Percentiles rank a stretch among this genome's conserved stretches.
Conservation (phyloP, 2,797 vertebrate species). For the Stomatorhinus walkeri region DNA sequence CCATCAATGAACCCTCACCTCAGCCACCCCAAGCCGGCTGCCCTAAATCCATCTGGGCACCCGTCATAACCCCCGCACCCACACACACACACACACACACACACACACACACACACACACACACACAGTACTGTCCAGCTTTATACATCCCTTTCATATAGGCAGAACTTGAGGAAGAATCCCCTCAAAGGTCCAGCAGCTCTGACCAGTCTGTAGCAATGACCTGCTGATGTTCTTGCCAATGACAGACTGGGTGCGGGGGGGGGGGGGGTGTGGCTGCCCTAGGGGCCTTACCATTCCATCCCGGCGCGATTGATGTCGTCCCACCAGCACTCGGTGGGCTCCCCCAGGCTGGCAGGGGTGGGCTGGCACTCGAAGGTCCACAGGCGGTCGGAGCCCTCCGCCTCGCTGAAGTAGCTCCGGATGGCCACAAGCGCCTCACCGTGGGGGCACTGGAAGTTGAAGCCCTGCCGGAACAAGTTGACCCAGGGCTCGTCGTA, state of each 20-base stretch:
- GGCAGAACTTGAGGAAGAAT: neutral
- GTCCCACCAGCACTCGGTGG: constrained; percentile 97
- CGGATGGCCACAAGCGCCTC: constrained; percentile 79
- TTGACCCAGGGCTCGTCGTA: constrained; percentile 80
- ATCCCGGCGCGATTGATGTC: constrained; percentile 85
- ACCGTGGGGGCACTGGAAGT: constrained; percentile 89
- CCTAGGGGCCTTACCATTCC: constrained; percentile 76
- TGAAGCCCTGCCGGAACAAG: constrained; percentile 84
- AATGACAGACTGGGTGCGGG: neutral
- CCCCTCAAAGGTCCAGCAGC: neutral
- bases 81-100: too few species aligned
- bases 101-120: too few species aligned
- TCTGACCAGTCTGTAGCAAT: neutral
- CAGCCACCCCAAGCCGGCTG: neutral
- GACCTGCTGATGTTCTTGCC: neutral
- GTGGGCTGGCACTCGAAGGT: constrained; percentile 86
- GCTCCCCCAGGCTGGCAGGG: constrained; percentile 71
- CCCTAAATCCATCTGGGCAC: neutral
- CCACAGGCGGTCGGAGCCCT: constrained; percentile 87
- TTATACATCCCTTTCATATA: neutral
- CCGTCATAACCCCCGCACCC: neutral
- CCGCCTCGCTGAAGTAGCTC: constrained; percentile 78
- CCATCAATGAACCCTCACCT: neutral
- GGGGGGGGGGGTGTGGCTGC: neutral
- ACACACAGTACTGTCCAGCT: neutral